Conservation (phyloP, 1,140 invertebrate species). For the Aphelenchoides fujianensis region DNA sequence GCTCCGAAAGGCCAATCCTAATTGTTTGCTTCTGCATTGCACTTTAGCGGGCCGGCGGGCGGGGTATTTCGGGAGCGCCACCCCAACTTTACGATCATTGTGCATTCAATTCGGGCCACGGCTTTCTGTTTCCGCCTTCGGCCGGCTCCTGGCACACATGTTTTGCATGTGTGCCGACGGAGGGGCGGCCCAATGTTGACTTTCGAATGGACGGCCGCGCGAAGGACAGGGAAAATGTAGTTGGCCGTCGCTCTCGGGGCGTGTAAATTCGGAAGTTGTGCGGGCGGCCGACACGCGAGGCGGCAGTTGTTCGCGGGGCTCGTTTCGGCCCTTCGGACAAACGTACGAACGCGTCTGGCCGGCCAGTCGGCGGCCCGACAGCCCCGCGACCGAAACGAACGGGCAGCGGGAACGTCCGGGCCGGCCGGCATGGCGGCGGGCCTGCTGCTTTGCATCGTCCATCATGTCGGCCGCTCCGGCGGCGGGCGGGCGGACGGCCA, state of each 20-base stretch:
- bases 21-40: not conserved
- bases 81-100: constrained; percentile 5
- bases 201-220: not conserved
- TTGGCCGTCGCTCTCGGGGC: too few relatives aligned
- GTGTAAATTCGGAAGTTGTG: not conserved
- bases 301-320: not conserved
- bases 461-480: too few relatives aligned
- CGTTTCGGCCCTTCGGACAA: too few relatives aligned
- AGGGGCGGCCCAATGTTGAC: not conserved
- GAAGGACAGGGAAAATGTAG: not conserved
- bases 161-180: not conserved
- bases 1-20: not conserved
- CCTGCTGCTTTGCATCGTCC: not conserved
- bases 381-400: not conserved
- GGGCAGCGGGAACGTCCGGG: not conserved
- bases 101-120: not conserved
- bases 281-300: too few relatives aligned
- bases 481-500: too few relatives aligned
- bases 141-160: not conserved
- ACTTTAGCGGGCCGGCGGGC: not conserved
- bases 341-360: too few relatives aligned
- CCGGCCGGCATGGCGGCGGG: not conserved
- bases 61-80: constrained; percentile 4
- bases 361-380: not conserved
- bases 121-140: not conserved